Evolutionary conservation across 1,140 invertebrate genomes (phyloP).

Genomic region (Hormaphis cornu): DNA sequence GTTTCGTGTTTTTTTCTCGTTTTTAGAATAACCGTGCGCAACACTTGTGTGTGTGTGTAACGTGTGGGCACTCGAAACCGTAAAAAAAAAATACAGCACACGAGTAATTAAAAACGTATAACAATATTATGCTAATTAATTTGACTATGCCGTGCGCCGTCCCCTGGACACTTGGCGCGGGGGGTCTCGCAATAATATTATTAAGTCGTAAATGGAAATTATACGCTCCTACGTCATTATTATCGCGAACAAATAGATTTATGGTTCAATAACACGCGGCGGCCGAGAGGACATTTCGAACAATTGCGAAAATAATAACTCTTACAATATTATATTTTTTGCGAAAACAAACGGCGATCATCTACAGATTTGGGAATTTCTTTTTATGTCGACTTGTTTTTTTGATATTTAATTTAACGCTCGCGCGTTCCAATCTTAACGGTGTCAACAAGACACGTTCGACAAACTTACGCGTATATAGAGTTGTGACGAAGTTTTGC

Average conservation of each 20-base stretch:
- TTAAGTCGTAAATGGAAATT: constrained; percentile 10
- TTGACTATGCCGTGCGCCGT: neutral
- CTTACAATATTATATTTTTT: no score
- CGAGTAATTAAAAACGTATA: constrained; percentile 10
- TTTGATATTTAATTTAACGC: no score
- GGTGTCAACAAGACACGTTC: no score
- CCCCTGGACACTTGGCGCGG: no score
- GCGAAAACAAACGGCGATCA: neutral
- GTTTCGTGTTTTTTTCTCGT: no score
- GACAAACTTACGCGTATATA: no score
- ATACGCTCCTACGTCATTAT: neutral
- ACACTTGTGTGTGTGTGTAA: no score
- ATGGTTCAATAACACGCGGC: neutral
- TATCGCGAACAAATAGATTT: neutral
- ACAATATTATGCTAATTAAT: constrained; percentile 17
- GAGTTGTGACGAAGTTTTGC: no score
- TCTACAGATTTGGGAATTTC: no score
- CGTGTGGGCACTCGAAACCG: neutral
- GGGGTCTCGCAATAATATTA: neutral
- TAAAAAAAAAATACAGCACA: neutral
- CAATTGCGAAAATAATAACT: neutral
- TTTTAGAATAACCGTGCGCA: no score
- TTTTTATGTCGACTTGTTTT: no score
- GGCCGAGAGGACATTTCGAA: neutral
- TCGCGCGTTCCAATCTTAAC: no score